Percentiles rank a stretch among this genome's conserved stretches.
Evolutionary conservation across 1,140 invertebrate species (phyloP).

Genomic region (Sweltsa coloradensis): DNA sequence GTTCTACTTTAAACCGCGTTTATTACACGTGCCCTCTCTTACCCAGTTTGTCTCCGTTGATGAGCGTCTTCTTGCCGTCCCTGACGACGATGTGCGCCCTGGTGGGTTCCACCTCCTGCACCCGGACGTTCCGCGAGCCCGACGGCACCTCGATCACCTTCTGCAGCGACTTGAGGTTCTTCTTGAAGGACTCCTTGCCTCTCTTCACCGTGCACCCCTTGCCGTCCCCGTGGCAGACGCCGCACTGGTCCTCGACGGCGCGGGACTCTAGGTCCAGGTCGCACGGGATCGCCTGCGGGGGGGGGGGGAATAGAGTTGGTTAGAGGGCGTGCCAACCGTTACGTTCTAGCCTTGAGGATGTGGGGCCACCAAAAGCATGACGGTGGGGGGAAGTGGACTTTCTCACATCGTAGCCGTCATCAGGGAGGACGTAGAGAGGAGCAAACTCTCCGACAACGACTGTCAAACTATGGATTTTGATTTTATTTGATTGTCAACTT

Average conservation of each 20-base stretch:
- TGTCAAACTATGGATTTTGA: too few species aligned
- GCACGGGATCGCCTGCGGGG: slow-evolving; percentile 41
- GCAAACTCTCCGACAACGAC: too few species aligned
- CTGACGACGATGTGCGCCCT: slow-evolving; percentile 39
- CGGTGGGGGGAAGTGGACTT: too few species aligned
- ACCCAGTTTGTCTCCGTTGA: too few species aligned
- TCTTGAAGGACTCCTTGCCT: slow-evolving; percentile 14
- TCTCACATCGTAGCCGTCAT: too few species aligned
- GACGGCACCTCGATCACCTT: slow-evolving; percentile 36
- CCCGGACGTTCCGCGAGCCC: slow-evolving; percentile 40
- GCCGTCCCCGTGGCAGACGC: slow-evolving; percentile 45
- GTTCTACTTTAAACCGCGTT: slow-evolving; percentile 1
- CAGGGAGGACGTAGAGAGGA: too few species aligned
- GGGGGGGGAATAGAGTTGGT: too few species aligned
- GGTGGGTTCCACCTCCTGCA: slow-evolving; percentile 37
- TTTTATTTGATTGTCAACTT: too few species aligned
- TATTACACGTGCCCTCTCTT: too few species aligned
- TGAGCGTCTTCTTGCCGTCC: slow-evolving; percentile 25
- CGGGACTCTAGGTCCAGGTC: slow-evolving; percentile 43
- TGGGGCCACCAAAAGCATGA: too few species aligned
- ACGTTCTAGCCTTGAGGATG: too few species aligned
- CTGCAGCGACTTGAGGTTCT: slow-evolving; percentile 23
- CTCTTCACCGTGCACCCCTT: slow-evolving; percentile 33
- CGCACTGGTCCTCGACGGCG: slow-evolving; percentile 44
- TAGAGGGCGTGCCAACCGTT: too few species aligned